phyloP scores from a whole-genome alignment of 2,797 vertebrate genomes.

The Urophycis tenuis region DNA sequence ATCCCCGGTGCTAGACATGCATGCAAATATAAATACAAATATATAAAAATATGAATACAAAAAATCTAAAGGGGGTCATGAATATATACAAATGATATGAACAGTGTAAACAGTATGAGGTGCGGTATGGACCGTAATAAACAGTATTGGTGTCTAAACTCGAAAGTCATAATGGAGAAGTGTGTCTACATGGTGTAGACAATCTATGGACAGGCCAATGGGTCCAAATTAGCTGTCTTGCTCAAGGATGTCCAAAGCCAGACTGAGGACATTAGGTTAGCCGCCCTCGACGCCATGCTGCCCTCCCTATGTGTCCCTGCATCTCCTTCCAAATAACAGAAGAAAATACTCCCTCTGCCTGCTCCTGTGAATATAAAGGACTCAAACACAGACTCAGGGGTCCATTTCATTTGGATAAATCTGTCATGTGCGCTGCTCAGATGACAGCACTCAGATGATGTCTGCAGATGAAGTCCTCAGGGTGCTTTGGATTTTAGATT shows the following conservation, averaged over 20 bases:
- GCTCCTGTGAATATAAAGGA: conserved; percentile 14
- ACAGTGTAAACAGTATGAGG: too few species aligned
- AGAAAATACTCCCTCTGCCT: conserved; percentile 3
- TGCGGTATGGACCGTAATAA: too few species aligned
- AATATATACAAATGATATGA: too few species aligned
- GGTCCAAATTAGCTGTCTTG: not conserved
- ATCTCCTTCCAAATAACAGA: not conserved
- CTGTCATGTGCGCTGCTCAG: conserved; percentile 12
- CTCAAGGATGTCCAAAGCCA: not conserved
- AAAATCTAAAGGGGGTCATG: too few species aligned
- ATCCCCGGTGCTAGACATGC: too few species aligned
- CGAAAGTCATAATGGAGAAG: too few species aligned
- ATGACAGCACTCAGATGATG: too few species aligned
- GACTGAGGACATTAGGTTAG: not conserved
- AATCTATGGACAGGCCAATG: not conserved
- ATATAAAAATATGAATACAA: too few species aligned
- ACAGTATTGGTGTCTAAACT: too few species aligned
- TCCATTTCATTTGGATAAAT: conserved; percentile 41
- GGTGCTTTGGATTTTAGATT: too few species aligned
- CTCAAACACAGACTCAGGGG: conserved; percentile 12
- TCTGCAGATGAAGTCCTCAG: too few species aligned
- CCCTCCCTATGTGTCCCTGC: not conserved
- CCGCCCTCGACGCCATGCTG: not conserved
- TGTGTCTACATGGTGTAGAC: not conserved
- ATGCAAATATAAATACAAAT: too few species aligned